Evolutionary conservation across 2,113 vertebrate species (phyloP), one percentile per base, ranked within the genome.

Genomic region (Illadopsis cleaveri): DNA sequence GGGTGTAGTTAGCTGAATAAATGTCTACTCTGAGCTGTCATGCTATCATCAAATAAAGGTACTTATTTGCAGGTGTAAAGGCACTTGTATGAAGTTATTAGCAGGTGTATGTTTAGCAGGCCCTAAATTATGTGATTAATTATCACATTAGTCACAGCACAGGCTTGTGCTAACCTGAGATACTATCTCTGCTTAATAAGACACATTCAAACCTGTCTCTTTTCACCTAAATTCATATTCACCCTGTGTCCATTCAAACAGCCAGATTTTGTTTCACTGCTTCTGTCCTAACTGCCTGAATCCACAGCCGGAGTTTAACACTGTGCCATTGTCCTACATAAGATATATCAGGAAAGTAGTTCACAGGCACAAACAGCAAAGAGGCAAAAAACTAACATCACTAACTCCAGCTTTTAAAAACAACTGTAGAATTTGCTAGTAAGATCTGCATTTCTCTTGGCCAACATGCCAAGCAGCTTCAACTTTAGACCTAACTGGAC

Each of bases 51-150:
- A 75, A 84, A 62, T 21, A 78, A 91, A 87, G 10, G 13, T 19
- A 42, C 3, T 25, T 37, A 51, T 48, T 6, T 60, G 11, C 19
- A 56, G 19, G 17, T 51, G 17, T 68, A 58, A 44, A 68, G 17
- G 33, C 37, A 44, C 45, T 68, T 37, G 3, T 15, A 12, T 58
- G 21, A 22, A 37, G 24, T 40, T 75, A 47, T 58, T 58, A 69
- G 13, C 10, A 60, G 31, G 8, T 37, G 20, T 69, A 31, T 5
- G 15, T 75, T 79, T 87, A 5, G 40, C 40, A 40, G 19, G 11
- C 2, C 21, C 9, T 62, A 54, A 45, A 69, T 68, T 31, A 10
- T 0, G 0, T 37, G 4, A n/a, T 81, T 73, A 33, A 40, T 75
- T 64, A 44, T 38, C 9, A 69, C 16, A n/a, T 65, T 73, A 27